These are phyloP conservation scores for Volucella zonaria DNA, from an alignment of 2,888 invertebrate genomes.

Conservation along the genomic window DNA sequence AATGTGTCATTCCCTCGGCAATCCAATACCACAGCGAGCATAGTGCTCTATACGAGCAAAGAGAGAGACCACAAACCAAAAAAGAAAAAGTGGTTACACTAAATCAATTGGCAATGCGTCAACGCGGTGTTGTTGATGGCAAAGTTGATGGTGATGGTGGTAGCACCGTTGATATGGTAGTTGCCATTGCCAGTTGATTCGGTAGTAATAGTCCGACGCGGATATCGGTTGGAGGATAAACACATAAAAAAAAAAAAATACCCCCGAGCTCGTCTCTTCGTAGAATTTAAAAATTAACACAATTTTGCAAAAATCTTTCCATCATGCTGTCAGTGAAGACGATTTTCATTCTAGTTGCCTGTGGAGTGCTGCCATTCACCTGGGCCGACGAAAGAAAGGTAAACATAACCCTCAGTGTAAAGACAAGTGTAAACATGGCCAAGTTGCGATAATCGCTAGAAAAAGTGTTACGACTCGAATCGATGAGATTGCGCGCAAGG, in stretches of 20 bases:
- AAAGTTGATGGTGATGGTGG: conserved; percentile 17
- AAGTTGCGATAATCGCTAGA: conserved; percentile 1
- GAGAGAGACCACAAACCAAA: not conserved
- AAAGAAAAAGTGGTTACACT: conserved; percentile 39
- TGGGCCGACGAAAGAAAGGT: conserved; percentile 29
- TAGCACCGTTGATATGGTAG: conserved; percentile 17
- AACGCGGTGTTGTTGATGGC: conserved; percentile 8
- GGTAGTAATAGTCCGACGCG: conserved; percentile 19
- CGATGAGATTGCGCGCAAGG: conserved; percentile 9
- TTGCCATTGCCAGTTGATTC: conserved; percentile 15
- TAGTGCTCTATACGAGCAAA: not conserved
- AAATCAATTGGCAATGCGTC: conserved; percentile 27
- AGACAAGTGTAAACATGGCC: not conserved
- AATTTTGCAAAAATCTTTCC: conserved; percentile 15
- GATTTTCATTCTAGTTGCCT: conserved; percentile 43
- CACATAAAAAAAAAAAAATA: not conserved
- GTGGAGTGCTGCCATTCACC: conserved; percentile 27
- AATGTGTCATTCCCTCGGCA: conserved; percentile 43
- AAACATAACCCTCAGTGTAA: conserved; percentile 5
- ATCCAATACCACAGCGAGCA: conserved; percentile 5
- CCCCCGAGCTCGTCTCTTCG: conserved; percentile 4
- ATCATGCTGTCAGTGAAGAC: conserved; percentile 49
- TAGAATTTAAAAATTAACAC: conserved; percentile 30
- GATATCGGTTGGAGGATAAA: conserved; percentile 30
- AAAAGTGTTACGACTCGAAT: conserved; percentile 4